Evolutionary conservation across 1,140 invertebrate genomes (phyloP), one percentile per base, ranked within the genome.

Genomic region (Drosophila sp.): DNA sequence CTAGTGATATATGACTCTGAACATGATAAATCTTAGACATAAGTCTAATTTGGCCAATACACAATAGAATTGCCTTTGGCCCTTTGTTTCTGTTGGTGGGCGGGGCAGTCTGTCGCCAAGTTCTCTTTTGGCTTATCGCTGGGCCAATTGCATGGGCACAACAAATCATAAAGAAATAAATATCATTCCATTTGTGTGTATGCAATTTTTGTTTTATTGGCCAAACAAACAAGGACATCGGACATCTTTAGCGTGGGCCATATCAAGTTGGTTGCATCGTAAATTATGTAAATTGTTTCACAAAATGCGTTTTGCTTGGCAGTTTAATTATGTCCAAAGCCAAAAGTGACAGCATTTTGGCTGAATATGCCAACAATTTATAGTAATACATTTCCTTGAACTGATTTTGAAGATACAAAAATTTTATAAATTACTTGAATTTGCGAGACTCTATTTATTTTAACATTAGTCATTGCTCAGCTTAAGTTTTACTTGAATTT

Each of bases 21-120:
- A 57, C 58, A 89, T 89, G 84, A 89, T 89, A 89, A 78, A 87
- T 87, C 83, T 82, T 56, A 69, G 61, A 67, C 67, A 87, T 83
- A 83, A 78, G 81, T 79, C 64, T 70, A 73, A 75, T 87, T 66
- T 79, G 66, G 57, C 47, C 70, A 66, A 44, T 44, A 23, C 60
- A 63, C 38, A 63, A 55, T 47, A 32, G 35, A 57, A 30, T 55
- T 55, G 25, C 33, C 44, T 47, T 1, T 5, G 4, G 6, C 41
- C 29, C 47, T 62, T 69, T 69, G 57, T 69, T 56, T 66, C 25
- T 73, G 30, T 60, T 61, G 69, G 76, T 60, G 62, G 54, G 58
- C 55, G 40, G 58, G 60, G 33, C 80, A 70, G 40, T 50, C 47
- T 54, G 77, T 67, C 71, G 83, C 71, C 79, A 81, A 56, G 4